These are phyloP conservation scores for Oxyura jamaicensis DNA, from an alignment of 2,113 vertebrate species.

Conservation along the genomic window DNA sequence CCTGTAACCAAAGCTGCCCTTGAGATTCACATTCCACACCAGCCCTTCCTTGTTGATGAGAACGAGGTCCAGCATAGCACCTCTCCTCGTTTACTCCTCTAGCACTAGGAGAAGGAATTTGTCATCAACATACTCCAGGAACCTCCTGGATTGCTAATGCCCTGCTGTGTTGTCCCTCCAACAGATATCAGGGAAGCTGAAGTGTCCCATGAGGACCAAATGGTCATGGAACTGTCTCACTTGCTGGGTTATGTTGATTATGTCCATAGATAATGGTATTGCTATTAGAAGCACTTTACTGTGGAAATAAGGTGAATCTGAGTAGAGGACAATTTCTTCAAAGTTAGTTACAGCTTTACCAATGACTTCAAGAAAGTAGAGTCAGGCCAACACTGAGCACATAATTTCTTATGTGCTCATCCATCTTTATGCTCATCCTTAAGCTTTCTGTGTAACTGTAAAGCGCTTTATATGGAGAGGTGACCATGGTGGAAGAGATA, in stretches of 20 bases:
- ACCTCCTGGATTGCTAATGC: not conserved
- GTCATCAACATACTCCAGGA: not conserved
- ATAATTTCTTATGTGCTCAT: too few relatives aligned
- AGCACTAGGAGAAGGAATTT: not conserved
- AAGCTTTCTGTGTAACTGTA: not conserved
- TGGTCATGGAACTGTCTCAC: not conserved
- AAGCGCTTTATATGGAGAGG: not conserved
- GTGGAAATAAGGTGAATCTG: not conserved
- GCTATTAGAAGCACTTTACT: not conserved
- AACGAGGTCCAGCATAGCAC: not conserved
- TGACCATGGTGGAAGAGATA: not conserved
- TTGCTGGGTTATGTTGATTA: not conserved
- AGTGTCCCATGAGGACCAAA: not conserved
- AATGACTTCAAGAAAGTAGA: not conserved
- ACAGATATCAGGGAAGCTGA: not conserved
- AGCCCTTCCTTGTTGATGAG: not conserved
- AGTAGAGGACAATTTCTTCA: not conserved
- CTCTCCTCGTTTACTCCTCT: not conserved
- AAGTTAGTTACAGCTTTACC: not conserved
- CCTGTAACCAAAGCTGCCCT: not conserved
- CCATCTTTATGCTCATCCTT: not conserved
- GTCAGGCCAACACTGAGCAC: not conserved
- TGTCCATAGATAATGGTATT: not conserved
- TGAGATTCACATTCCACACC: not conserved
- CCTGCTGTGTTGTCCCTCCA: not conserved